Conservation (phyloP, 2,888 invertebrate species). For the Linyphia triangularis region DNA sequence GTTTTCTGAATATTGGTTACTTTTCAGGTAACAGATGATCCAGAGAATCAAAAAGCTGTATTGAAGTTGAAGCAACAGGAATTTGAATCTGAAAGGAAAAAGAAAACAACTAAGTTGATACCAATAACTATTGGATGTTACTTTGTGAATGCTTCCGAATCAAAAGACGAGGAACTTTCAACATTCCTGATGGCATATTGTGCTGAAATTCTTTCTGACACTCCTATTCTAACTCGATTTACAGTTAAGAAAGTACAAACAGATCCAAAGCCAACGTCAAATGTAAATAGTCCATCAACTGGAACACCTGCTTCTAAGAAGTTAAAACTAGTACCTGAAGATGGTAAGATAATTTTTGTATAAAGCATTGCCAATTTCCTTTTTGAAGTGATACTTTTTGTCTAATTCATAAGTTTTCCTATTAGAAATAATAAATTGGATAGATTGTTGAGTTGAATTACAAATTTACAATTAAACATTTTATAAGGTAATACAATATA, state of each 20-base stretch:
- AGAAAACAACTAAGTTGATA: constrained; percentile 77
- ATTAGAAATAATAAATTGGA: too few relatives aligned
- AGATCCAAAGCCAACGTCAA: constrained; percentile 13
- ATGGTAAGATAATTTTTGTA: constrained; percentile 38
- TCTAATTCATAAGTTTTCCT: neutral
- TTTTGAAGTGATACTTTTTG: neutral
- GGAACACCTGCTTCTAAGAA: neutral
- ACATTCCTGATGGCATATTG: constrained; percentile 21
- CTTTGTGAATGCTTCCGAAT: constrained; percentile 79
- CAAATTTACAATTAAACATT: too few relatives aligned
- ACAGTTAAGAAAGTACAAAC: constrained; percentile 31
- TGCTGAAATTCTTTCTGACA: constrained; percentile 39
- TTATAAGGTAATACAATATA: too few relatives aligned
- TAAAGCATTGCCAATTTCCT: neutral
- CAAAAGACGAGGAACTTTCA: constrained; percentile 22
- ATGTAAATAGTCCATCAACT: constrained; percentile 1
- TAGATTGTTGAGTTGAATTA: too few relatives aligned
- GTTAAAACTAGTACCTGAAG: constrained; percentile 52
- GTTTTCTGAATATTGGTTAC: neutral
- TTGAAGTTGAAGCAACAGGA: constrained; percentile 77
- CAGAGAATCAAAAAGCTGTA: constrained; percentile 58
- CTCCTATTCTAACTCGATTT: constrained; percentile 56
- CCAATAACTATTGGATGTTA: constrained; percentile 76
- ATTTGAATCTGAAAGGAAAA: constrained; percentile 78
- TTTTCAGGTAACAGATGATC: constrained; percentile 44